Conservation (phyloP, 2,113 vertebrate genomes). For the Gasterosteus nipponicus region DNA sequence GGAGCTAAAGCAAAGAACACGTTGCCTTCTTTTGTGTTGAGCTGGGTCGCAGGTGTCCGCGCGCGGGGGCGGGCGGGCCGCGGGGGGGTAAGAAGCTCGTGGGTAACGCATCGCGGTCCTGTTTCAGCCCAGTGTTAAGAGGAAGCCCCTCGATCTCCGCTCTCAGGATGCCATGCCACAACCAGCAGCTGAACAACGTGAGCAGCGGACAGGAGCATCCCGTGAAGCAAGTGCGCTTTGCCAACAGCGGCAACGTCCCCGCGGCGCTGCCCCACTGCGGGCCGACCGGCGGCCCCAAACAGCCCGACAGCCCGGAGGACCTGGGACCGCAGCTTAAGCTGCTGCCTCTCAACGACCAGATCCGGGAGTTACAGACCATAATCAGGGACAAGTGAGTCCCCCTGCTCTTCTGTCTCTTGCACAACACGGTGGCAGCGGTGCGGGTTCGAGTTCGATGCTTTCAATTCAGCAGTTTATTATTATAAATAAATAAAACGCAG, state of each 20-base stretch:
- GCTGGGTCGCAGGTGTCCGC: neutral
- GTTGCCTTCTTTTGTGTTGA: conserved; percentile 55
- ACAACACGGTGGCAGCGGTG: neutral
- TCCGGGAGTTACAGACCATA: conserved; percentile 92
- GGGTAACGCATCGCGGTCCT: conserved; percentile 8
- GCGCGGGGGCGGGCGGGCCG: neutral
- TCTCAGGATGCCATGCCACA: conserved; percentile 85
- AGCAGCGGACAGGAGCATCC: conserved; percentile 74
- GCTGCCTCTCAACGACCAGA: conserved; percentile 93
- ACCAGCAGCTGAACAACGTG: conserved; percentile 79
- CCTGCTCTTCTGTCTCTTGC: neutral
- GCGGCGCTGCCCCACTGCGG: conserved; percentile 55
- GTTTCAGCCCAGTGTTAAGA: neutral
- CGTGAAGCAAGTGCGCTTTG: conserved; percentile 84
- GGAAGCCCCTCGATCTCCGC: neutral
- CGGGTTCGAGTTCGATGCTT: neutral
- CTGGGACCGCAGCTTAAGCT: conserved; percentile 87
- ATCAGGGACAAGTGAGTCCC: conserved; percentile 90
- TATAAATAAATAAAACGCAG: neutral
- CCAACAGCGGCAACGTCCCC: conserved; percentile 49
- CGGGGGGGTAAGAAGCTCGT: too few relatives aligned
- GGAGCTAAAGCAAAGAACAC: conserved; percentile 55
- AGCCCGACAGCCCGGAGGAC: conserved; percentile 44
- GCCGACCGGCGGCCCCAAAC: conserved; percentile 50
- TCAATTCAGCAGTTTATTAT: neutral